Base-by-base conservation (phyloP, 2,113 vertebrate species). In the Muntiacus reevesi region DNA sequence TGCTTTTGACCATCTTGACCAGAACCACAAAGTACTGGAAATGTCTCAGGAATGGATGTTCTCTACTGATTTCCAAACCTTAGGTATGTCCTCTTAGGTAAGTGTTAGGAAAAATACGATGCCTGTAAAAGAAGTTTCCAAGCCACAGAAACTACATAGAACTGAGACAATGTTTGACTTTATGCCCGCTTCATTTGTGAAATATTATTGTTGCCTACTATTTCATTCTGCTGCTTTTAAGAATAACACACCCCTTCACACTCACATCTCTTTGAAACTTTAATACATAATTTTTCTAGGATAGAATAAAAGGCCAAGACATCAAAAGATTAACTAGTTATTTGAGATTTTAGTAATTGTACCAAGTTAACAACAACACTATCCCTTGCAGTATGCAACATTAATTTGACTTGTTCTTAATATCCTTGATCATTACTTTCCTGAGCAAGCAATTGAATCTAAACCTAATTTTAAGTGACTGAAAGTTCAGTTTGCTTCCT, bases 11-110 rank as follows among this genome's bases (percentile, higher is more conserved):
- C 91, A 85, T 97, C 89, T 96, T 97, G 93, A 97, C 93, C 97
- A 98, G 94, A 97, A 97, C 97, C 97, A 95, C 98, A 95, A 96
- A 97, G 87, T 62, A 92, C 86, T 97, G 97, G 98, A 98, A 95
- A 97, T 96, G 47, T 81, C 94, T 97, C 96, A 97, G 91, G 93
- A 98, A 96, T 96, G 79, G 97, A 97, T 98, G 84, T 91, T 98
- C 93, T 97, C 54, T 71, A 84, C 94, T 71, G 91, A 96, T 94
- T 97, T 98, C 97, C 98, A 98, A 98, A 97, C 97, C 98, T 93
- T 97, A 97, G 98, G 93, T 97, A 98, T 97, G 97, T 98, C 79
- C 95, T 98, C 87, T 98, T 98, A 98, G 96, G 98, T 97, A 98
- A 98, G 91, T 96, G 90, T 93, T 97, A 97, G 93, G 90, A 87